Conservation (phyloP, 1,140 invertebrate genomes). For the Sinonovacula constricta region DNA sequence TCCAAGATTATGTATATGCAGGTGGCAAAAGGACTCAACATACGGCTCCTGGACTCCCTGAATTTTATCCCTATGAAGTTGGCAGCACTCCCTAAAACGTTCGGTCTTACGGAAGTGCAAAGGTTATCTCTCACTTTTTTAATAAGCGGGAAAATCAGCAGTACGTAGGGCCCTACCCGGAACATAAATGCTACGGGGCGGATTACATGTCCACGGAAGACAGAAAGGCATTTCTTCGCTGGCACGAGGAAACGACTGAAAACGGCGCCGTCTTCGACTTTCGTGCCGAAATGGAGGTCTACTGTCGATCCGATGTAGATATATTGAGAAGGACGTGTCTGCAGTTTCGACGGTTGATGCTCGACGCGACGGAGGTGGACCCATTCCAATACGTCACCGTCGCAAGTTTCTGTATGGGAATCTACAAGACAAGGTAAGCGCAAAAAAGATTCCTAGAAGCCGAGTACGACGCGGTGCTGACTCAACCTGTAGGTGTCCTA, state of each 20-base stretch:
- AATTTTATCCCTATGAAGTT: constrained; percentile 27
- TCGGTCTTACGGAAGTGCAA: constrained; percentile 22
- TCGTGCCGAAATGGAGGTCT: not conserved
- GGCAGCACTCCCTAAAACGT: constrained; percentile 4
- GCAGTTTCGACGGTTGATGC: constrained; percentile 43
- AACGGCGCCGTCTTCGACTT: constrained; percentile 44
- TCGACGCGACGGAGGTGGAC: constrained; percentile 18
- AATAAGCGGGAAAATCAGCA: constrained; percentile 9
- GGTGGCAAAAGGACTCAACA: not conserved
- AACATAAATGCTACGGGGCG: not conserved
- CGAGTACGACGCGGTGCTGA: not conserved
- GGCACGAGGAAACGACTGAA: constrained; percentile 22
- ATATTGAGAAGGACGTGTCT: constrained; percentile 42
- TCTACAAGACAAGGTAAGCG: not conserved
- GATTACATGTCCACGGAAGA: constrained; percentile 16
- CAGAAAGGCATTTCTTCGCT: constrained; percentile 15
- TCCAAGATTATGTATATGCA: constrained; percentile 15
- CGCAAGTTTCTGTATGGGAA: not conserved
- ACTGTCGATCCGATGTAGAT: constrained; percentile 25
- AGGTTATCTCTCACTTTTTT: constrained; percentile 31
- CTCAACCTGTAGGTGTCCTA: not conserved
- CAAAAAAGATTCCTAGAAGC: not conserved
- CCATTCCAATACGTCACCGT: not conserved
- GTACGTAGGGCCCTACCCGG: not conserved
- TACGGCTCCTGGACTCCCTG: constrained; percentile 2